Evolutionary conservation across 2,113 vertebrate genomes (phyloP), one percentile per base, ranked within the genome.

Genomic region (Varanus komodoensis): DNA sequence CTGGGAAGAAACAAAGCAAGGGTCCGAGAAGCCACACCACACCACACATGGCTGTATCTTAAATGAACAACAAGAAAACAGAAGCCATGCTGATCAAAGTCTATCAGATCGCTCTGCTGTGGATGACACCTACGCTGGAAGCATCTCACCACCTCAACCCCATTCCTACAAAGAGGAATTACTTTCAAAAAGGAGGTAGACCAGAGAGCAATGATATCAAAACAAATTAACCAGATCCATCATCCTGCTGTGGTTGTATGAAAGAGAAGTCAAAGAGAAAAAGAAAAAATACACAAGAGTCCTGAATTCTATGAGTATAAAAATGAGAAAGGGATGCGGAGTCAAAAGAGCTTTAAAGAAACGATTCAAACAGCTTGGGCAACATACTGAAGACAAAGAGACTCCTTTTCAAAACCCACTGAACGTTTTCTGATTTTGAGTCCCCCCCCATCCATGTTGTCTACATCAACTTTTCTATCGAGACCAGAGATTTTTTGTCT

Each of bases 121-220:
- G 87, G 90, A 94, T 94, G 92, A 87, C 88, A 94, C 89, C 91
- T 94, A 92, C 79, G 80, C 84, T 89, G 90, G 90, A 91, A 95
- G 92, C 90, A 90, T 87, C 89, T 90, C 81, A 92, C 91, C 91
- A 91, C 93, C 87, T 96, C 93, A 95, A 96, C 95, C 95, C 86
- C 92, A 96, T 92, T 93, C 93, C 94, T 94, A 95, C 91, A 96
- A 93, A 64, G 94, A 95, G 91, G 92, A 96, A 95, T 93, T 94
- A 93, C 91, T 95, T 94, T 94, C 87, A 95, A 95, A 95, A 93
- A 89, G 89, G 95, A 86, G 94, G 91, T 69, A 94, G 74, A 92
- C 94, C 91, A 94, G 95, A 94, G 93, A 0, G 15, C 94, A 92
- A 29, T 9, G 82, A 0, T 85, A 94, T 89, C 92, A 94, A 96